These are phyloP conservation scores for Agrochola circellaris DNA, from an alignment of 2,888 invertebrate species.

Conservation along the genomic window DNA sequence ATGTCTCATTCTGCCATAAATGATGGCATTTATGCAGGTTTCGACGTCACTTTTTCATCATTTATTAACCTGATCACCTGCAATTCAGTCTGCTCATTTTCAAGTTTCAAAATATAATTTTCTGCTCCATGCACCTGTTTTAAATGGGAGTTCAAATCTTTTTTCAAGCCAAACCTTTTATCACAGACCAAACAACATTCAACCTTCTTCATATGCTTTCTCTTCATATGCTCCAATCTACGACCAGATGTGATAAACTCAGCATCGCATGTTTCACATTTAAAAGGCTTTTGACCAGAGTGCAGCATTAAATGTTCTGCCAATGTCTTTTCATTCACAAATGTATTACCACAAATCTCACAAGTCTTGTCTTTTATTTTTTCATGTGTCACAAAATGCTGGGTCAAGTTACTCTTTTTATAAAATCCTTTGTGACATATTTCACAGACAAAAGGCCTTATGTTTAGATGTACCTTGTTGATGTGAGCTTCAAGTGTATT, in stretches of 20 bases:
- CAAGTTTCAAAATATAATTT: constrained; percentile 45
- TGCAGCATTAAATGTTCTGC: constrained; percentile 79
- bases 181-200: constrained; percentile 77
- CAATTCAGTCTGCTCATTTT: constrained; percentile 44
- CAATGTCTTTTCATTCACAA: constrained; percentile 77
- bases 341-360: constrained; percentile 78
- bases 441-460: constrained; percentile 74
- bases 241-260: constrained; percentile 79
- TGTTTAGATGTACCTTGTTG: constrained; percentile 77
- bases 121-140: constrained; percentile 71
- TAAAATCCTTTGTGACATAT: constrained; percentile 79
- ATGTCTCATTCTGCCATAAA: not conserved
- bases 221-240: constrained; percentile 77
- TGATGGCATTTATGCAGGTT: not conserved
- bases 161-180: constrained; percentile 79
- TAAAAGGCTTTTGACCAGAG: constrained; percentile 74
- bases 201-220: constrained; percentile 76
- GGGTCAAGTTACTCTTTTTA: constrained; percentile 77
- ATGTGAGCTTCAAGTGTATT: constrained; percentile 77
- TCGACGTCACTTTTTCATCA: constrained; percentile 27
- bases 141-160: constrained; percentile 79
- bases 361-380: constrained; percentile 75
- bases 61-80: constrained; percentile 51
- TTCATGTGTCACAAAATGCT: constrained; percentile 74
- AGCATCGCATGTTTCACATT: constrained; percentile 76